These are phyloP conservation scores for Danio choprae DNA, from an alignment of 2,797 vertebrate genomes.

Conservation along the genomic window DNA sequence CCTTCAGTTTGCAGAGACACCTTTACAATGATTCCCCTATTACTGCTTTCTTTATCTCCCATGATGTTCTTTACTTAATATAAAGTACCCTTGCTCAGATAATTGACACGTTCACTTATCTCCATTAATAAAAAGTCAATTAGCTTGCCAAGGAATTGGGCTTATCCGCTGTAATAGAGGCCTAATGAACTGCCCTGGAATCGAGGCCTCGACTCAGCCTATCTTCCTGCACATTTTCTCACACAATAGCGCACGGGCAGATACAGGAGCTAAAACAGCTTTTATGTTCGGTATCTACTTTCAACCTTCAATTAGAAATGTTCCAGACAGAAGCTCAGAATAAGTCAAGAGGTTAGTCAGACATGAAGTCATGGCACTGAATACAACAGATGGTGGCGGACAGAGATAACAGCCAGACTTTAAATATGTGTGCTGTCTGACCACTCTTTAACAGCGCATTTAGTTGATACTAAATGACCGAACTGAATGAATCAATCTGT, in stretches of 20 bases:
- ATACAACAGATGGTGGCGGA: neutral
- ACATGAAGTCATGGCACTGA: slow-evolving; percentile 31
- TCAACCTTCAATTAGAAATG: slow-evolving; percentile 50
- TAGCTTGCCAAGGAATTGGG: slow-evolving; percentile 58
- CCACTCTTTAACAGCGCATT: neutral
- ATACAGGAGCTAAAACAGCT: slow-evolving; percentile 34
- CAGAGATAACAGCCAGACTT: slow-evolving; percentile 5
- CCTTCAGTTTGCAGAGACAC: slow-evolving; percentile 37
- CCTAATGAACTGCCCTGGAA: slow-evolving; percentile 61
- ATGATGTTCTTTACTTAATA: slow-evolving; percentile 57
- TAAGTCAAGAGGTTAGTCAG: slow-evolving; percentile 48
- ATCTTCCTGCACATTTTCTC: slow-evolving; percentile 54
- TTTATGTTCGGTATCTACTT: slow-evolving; percentile 49
- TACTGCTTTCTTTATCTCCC: slow-evolving; percentile 58
- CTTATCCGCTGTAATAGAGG: slow-evolving; percentile 63
- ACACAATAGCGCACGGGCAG: slow-evolving; percentile 43
- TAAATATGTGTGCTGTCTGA: neutral
- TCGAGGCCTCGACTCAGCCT: slow-evolving; percentile 45
- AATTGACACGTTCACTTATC: slow-evolving; percentile 66
- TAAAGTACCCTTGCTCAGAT: slow-evolving; percentile 61
- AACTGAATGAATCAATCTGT: neutral
- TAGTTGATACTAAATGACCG: neutral
- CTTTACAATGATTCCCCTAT: slow-evolving; percentile 56
- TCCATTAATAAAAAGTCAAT: slow-evolving; percentile 66
- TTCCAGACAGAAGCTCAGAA: slow-evolving; percentile 42